Evolutionary conservation across 2,888 invertebrate genomes (phyloP), one percentile per base, ranked within the genome.

Genomic region (Dasypogon diadema): DNA sequence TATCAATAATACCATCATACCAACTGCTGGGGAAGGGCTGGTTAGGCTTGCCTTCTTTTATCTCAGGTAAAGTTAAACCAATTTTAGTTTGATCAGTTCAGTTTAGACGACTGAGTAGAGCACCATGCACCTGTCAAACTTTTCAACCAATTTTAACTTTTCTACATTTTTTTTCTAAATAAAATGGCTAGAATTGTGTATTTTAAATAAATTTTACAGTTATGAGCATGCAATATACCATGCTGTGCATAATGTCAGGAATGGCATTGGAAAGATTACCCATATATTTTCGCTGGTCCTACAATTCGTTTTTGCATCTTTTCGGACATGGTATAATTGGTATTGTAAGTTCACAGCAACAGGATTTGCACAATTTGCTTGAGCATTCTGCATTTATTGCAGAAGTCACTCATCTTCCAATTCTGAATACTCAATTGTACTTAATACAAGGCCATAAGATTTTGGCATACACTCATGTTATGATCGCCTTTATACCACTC

Each of bases 301-400:
- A 42, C n/a, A 12, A n/a, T 42, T 12, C 42, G n/a, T 42, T 12
- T 12, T 2, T 42, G 12, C n/a, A 42, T 2, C 42, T 42, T 6
- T 12, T 42, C n/a, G 42, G 42, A 12, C 42, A 42, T 1, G 42
- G 42, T 3, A 12, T 42, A 3, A 1, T 42, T 2, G 42, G 42
- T 12, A 1, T 42, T 42, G n/a, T n/a, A 1, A 34, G 8, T 10
- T 5, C 30, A 2, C 12, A 2, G 1, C 3, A 8, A 1, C 10
- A 12, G 2, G 18, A 5, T 12, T 8, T 3, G 8, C 14, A 5
- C 2, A 3, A 6, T 12, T 4, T 60, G 12, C 37, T 14, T 30
- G 2, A 18, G 5, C 34, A 60, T 12, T 30, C 60, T 3, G 60
- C 60, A 12, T 60, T 60, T 37, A 37, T 60, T 5, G 60, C 60